phyloP scores from a whole-genome alignment of 2,113 vertebrate genomes.

The Coregonus clupeaformis region DNA sequence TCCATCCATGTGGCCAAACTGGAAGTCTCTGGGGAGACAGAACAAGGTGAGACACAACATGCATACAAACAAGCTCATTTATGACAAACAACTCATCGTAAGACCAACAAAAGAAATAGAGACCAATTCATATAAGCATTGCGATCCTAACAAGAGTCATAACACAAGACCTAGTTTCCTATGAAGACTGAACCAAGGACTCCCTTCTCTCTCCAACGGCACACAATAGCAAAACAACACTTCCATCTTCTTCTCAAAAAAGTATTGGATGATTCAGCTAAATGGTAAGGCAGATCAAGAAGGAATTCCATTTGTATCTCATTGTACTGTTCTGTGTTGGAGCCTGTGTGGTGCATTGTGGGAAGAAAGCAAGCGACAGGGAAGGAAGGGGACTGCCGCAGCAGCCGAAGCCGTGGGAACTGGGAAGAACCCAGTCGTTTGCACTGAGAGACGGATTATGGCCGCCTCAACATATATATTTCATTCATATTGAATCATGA shows the following conservation, averaged over 20 bases:
- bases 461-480: conserved; percentile 33
- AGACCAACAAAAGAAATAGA: not conserved
- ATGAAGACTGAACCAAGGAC: too few relatives aligned
- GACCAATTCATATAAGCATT: too few relatives aligned
- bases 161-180: too few relatives aligned
- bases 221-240: conserved; percentile 21
- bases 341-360: conserved; percentile 34
- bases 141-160: too few relatives aligned
- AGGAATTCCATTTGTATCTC: conserved; percentile 71
- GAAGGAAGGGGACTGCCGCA: conserved; percentile 7
- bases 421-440: conserved; percentile 21
- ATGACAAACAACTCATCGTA: not conserved
- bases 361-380: conserved; percentile 18
- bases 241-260: conserved; percentile 27
- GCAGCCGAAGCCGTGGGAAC: not conserved
- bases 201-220: not conserved
- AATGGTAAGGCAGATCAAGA: conserved; percentile 60
- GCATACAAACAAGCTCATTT: not conserved
- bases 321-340: conserved; percentile 56
- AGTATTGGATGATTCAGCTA: conserved; percentile 56
- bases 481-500: conserved; percentile 39
- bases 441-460: conserved; percentile 57
- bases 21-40: conserved; percentile 77
- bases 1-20: conserved; percentile 98
- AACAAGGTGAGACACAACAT: not conserved